These are phyloP conservation scores for Tetranychus truncatus DNA, from an alignment of 2,888 invertebrate genomes.

Conservation along the genomic window DNA sequence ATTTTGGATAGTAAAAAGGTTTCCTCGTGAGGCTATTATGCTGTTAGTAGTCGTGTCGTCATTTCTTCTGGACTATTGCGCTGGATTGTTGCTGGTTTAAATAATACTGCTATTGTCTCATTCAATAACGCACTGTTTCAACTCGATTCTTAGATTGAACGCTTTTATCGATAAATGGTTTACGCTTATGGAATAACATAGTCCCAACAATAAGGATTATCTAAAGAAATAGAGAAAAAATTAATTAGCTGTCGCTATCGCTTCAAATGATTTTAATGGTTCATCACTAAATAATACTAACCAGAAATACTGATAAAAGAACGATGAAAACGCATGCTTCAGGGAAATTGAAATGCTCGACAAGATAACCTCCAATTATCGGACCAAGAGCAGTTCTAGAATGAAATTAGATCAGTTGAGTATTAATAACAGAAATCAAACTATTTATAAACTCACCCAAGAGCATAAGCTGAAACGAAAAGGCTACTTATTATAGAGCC, in stretches of 20 bases:
- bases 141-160: neutral
- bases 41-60: too few relatives aligned
- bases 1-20: too few relatives aligned
- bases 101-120: neutral
- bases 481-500: neutral
- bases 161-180: neutral
- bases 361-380: neutral
- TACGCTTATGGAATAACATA: neutral
- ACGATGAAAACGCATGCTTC: neutral
- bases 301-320: neutral
- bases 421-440: neutral
- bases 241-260: neutral
- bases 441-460: neutral
- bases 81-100: too few relatives aligned
- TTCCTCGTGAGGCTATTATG: too few relatives aligned
- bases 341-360: neutral
- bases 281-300: neutral
- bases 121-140: neutral
- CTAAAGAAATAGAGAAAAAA: neutral
- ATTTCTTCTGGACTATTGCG: too few relatives aligned
- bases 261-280: neutral
- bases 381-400: neutral
- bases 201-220: neutral
- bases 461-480: neutral
- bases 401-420: neutral